Conservation (phyloP, 2,113 vertebrate genomes). For the Protobothrops mucrosquamatus region DNA sequence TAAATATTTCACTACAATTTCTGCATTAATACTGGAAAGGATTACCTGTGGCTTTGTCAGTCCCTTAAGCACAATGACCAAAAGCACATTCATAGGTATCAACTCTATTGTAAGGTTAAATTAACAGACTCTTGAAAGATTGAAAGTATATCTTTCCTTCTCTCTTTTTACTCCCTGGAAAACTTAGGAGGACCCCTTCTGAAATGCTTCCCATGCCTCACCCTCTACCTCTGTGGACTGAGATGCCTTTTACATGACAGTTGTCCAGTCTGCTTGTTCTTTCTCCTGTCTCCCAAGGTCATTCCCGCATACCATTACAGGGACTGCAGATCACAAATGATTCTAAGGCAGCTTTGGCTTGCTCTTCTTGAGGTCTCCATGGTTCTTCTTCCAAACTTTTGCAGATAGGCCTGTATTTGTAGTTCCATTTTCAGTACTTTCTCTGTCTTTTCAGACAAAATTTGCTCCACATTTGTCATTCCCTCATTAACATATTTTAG, state of each 20-base stretch:
- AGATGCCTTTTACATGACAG: neutral
- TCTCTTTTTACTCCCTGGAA: neutral
- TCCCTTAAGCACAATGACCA: neutral
- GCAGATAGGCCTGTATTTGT: neutral
- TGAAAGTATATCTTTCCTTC: neutral
- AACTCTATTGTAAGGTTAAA: neutral
- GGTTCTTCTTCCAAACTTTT: neutral
- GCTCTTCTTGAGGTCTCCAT: neutral
- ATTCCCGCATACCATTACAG: neutral
- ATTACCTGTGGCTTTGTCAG: neutral
- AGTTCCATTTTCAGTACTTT: neutral
- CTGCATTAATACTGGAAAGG: neutral
- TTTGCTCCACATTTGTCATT: neutral
- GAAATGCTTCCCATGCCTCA: neutral
- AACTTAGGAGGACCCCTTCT: neutral
- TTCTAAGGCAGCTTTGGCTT: neutral
- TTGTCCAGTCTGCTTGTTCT: neutral
- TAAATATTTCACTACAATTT: neutral
- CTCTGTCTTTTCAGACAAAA: neutral
- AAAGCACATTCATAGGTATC: neutral
- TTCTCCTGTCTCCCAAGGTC: neutral
- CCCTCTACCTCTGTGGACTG: neutral
- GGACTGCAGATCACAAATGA: neutral
- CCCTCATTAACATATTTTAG: neutral
- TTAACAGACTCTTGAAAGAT: neutral